Evolutionary conservation across 1,140 invertebrate species (phyloP).

Genomic region (Trichogramma pretiosum): DNA sequence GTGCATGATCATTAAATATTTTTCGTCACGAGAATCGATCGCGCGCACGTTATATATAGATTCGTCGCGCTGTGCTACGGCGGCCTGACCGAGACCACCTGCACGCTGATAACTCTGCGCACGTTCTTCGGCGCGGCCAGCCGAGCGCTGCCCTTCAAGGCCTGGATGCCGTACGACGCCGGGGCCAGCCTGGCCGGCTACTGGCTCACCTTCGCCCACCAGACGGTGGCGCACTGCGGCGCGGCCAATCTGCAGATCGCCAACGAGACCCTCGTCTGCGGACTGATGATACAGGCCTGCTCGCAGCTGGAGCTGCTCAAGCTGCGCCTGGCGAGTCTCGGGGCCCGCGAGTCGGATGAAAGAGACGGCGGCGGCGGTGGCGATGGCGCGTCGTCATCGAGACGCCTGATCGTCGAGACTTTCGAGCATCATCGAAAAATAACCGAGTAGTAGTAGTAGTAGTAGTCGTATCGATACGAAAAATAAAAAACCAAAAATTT

Average conservation of each 20-base stretch:
- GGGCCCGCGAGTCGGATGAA: neutral
- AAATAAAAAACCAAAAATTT: too few relatives aligned
- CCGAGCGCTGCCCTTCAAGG: slow-evolving; percentile 22
- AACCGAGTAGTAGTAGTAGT: too few relatives aligned
- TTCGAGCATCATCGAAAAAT: too few relatives aligned
- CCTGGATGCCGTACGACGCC: slow-evolving; percentile 25
- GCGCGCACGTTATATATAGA: slow-evolving; percentile 12
- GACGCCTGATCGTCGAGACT: too few relatives aligned
- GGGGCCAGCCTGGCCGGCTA: slow-evolving; percentile 8
- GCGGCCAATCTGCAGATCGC: slow-evolving; percentile 24
- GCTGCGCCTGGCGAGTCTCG: too few relatives aligned
- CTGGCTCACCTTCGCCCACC: slow-evolving; percentile 26
- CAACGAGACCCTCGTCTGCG: slow-evolving; percentile 25
- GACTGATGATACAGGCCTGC: slow-evolving; percentile 24
- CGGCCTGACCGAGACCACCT: slow-evolving; percentile 22
- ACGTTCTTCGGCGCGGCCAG: slow-evolving; percentile 21
- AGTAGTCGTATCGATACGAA: too few relatives aligned
- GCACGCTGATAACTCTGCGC: slow-evolving; percentile 20
- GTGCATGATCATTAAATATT: too few relatives aligned
- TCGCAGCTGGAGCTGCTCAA: slow-evolving; percentile 24
- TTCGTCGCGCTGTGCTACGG: slow-evolving; percentile 19
- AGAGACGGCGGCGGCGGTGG: neutral
- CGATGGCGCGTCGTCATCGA: neutral
- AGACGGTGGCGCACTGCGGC: slow-evolving; percentile 22
- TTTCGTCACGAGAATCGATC: too few relatives aligned